Evolutionary conservation across 2,888 invertebrate species (phyloP).

Genomic region (Tetragonula carbonaria): DNA sequence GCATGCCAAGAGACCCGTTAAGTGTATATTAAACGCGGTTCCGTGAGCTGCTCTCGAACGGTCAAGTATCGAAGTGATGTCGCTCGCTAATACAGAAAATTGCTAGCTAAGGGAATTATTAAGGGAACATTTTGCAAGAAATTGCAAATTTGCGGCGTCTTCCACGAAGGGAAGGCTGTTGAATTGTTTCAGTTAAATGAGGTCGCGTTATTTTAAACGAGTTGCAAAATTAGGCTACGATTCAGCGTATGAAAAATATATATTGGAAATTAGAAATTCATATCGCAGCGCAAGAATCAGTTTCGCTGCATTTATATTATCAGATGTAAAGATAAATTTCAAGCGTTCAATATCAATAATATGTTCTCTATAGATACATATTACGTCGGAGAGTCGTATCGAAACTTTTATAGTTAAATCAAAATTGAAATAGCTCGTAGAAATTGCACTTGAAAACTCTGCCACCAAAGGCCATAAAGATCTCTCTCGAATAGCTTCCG

Average conservation of each 20-base stretch:
- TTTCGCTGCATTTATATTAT: background rate
- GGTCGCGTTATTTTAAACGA: background rate
- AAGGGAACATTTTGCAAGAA: background rate
- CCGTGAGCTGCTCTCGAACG: background rate
- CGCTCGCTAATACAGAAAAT: background rate
- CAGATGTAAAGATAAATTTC: background rate
- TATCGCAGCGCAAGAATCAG: background rate
- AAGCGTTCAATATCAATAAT: too few species aligned
- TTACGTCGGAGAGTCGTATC: background rate
- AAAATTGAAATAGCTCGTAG: background rate
- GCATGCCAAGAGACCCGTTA: slow-evolving; percentile 39
- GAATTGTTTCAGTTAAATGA: background rate
- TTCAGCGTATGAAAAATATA: background rate
- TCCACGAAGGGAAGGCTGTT: too few species aligned
- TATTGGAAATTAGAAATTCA: too few species aligned
- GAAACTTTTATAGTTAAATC: slow-evolving; percentile 11
- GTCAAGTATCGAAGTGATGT: background rate
- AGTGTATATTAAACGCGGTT: slow-evolving; percentile 36
- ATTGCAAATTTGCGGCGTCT: background rate
- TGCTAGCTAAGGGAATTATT: background rate
- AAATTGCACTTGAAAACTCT: background rate
- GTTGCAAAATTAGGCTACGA: background rate
- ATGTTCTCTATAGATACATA: too few species aligned
- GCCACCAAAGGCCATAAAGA: background rate
- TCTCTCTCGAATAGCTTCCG: background rate